Percentiles rank a stretch among this genome's conserved stretches.
Evolutionary conservation across 2,888 invertebrate species (phyloP).

Genomic region (Melieria omissa): DNA sequence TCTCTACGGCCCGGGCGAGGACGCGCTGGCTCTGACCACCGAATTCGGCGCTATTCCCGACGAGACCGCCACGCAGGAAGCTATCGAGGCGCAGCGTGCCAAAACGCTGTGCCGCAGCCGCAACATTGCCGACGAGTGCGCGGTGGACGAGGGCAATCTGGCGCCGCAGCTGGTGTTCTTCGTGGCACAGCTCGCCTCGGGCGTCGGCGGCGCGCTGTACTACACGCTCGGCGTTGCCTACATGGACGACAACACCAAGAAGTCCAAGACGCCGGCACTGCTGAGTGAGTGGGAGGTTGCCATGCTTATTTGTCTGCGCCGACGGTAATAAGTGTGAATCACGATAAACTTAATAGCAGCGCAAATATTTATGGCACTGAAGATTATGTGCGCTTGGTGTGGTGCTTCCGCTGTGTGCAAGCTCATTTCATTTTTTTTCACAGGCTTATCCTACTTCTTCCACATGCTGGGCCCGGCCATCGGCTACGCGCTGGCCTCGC

Average conservation of each 20-base stretch:
- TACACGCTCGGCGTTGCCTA: conserved; percentile 76
- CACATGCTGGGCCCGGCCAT: conserved; percentile 75
- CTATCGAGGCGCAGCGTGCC: conserved; percentile 67
- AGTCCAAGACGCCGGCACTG: conserved; percentile 75
- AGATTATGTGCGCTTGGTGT: not conserved
- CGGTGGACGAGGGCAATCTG: conserved; percentile 68
- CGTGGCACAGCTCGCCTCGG: conserved; percentile 74
- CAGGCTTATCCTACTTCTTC: conserved; percentile 74
- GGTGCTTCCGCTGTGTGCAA: not conserved
- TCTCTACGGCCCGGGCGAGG: conserved; percentile 75
- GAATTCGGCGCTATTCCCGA: conserved; percentile 69
- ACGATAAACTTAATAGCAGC: not conserved
- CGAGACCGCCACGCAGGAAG: conserved; percentile 59
- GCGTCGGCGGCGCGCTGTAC: conserved; percentile 74
- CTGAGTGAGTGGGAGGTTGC: conserved; percentile 69
- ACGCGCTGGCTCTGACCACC: conserved; percentile 72
- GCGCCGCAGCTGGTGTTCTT: conserved; percentile 73
- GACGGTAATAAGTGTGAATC: not conserved
- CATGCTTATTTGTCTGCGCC: not conserved
- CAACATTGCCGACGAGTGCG: conserved; percentile 60
- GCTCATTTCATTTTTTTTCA: conserved; percentile 54
- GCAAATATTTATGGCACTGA: not conserved
- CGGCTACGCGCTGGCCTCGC: conserved; percentile 74
- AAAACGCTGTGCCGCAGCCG: conserved; percentile 68
- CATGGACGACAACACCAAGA: conserved; percentile 78